Percentiles rank a stretch among this genome's conserved stretches.
Conservation (phyloP, 2,888 invertebrate genomes). For the Dynastes hyllus region DNA sequence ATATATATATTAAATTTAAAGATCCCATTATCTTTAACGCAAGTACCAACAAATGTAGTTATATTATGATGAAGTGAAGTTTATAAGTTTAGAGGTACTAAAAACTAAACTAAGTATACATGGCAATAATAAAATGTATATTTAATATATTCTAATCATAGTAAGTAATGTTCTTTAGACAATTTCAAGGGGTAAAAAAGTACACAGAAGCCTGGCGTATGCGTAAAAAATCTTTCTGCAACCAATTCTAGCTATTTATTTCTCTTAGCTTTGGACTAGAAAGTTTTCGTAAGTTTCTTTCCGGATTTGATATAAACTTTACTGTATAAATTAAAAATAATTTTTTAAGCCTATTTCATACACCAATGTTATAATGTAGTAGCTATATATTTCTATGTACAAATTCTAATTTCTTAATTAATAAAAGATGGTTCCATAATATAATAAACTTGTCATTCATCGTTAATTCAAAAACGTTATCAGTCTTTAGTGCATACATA, state of each 20-base stretch:
- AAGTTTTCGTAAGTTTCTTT: constrained; percentile 2
- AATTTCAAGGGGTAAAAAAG: not conserved
- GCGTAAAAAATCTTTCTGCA: too few relatives aligned
- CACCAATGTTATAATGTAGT: not conserved
- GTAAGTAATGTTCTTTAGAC: not conserved
- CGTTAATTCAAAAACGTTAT: constrained; percentile 35
- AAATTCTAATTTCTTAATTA: constrained; percentile 1
- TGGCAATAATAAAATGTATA: constrained; percentile 52
- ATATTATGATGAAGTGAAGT: constrained; percentile 34
- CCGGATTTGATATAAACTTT: not conserved
- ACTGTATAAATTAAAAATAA: not conserved
- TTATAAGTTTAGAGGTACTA: constrained; percentile 21
- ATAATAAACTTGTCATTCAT: constrained; percentile 21
- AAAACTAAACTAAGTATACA: constrained; percentile 48
- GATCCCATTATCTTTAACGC: constrained; percentile 48
- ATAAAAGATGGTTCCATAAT: constrained; percentile 16
- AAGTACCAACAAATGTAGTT: constrained; percentile 50
- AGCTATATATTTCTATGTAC: constrained; percentile 28
- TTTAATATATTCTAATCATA: constrained; percentile 36
- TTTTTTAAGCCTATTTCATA: not conserved
- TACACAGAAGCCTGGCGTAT: too few relatives aligned
- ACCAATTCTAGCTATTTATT: not conserved
- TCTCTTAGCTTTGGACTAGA: constrained; percentile 9
- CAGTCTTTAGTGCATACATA: constrained; percentile 38
- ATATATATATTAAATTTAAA: constrained; percentile 49